Evolutionary conservation across 2,888 invertebrate genomes (phyloP), one percentile per base, ranked within the genome.

Genomic region (Pristionchus exspectatus): DNA sequence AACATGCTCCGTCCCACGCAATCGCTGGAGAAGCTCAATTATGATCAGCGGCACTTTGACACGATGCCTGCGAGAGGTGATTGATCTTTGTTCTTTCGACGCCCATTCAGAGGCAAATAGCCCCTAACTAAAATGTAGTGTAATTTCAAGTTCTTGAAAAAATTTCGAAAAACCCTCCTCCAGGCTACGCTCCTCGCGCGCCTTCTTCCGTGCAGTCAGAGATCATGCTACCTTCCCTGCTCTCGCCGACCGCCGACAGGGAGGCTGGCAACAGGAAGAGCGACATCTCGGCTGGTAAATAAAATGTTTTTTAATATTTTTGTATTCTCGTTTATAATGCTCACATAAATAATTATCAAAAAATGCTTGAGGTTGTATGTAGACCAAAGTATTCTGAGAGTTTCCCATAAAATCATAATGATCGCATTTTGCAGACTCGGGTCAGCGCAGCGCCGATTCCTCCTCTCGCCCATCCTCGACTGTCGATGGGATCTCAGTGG

Each of bases 1-100:
- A 27, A 44, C 21, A 38, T 56, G 18, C 87, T 87, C 69, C 87
- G 87, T 2, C 87, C 87, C 16, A 27, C 87, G 0, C 87, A 87
- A 50, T 87, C 87, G 3, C 69, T 87, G 7, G 87, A 87, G n/a
- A 69, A 69, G 44, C 87, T 87, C 69, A 69, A 24, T 18, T 69
- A 30, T n/a, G 81, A 38, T 50, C 44, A 50, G n/a, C 74, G 74
- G 0, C 44, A 81, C 50, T 81, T 44, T 44, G 50, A 81, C 21
- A 81, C 81, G 50, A 24, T 81, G 50, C 81, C 81, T 0, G 14
- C 24, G 2, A 24, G 81, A 54, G 27, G 81, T 81, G 27, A 81
- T 77, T 44, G 44, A 21, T 77, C 44, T 44, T 77, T 74, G 66
- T 27, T 66, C n/a, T 33, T 27, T n/a, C n/a, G 69, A n/a, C 2